Base-by-base conservation (phyloP, 1,140 invertebrate genomes). In the Meloidogyne floridensis region DNA sequence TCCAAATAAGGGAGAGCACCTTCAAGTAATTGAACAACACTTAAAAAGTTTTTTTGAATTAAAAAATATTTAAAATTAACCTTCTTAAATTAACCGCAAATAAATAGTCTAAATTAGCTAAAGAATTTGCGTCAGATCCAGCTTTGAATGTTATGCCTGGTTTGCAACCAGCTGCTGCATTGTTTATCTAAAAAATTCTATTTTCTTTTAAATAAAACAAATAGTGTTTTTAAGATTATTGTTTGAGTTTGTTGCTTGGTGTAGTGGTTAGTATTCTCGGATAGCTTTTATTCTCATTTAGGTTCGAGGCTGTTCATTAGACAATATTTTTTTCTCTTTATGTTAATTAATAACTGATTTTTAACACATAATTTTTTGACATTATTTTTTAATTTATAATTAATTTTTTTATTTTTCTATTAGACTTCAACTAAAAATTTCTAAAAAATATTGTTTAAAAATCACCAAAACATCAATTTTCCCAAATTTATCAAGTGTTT, bases 1-100 rank as follows among this genome's bases (percentile, higher is more conserved):
- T 80, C 81, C 10, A 86, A 59, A 65, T 87, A 70, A 10, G 86
- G 85, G 2, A 87, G 8, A 51, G 83, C 80, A n/a, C 86, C 20
- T 20, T 86, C 71, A 56, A 85, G 87, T 47, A 87, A 69, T 47
- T 71, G 43, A 32, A 82, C 42, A 51, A 82, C 43, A 51, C 81
- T 81, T 32, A 10, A 65, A n/a, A 7, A n/a, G n/a, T 65, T 65
- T 65, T 65, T 65, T 59, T 15, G 15, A 8, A 18, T n/a, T 79
- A 18, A 79, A 75, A 53, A 11, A 6, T 15, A 11, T n/a, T 5
- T 9, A 47, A 79, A 43, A 11, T 6, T 15, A 15, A 74, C 77
- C 77, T 81, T 43, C 81, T 51, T 9, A 82, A 82, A 32, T 82
- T 82, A 13, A 82, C 80, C 1, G 20, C 51, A 56, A 47, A 82